phyloP scores from a whole-genome alignment of 2,888 invertebrate genomes.

The Drosophila flavopinicola region DNA sequence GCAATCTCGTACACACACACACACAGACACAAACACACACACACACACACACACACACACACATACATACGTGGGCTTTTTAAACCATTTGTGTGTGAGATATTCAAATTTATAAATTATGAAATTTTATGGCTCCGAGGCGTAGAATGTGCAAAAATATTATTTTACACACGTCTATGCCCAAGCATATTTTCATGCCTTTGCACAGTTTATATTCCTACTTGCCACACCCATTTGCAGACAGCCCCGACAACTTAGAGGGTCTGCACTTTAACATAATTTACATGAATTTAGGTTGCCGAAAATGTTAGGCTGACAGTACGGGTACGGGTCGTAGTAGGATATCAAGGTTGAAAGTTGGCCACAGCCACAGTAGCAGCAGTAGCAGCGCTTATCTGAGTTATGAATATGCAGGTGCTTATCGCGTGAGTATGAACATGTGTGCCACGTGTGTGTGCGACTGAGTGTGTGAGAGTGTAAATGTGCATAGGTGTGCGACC shows the following conservation, averaged over 20 bases:
- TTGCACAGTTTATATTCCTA: constrained; percentile 45
- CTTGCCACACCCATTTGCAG: constrained; percentile 25
- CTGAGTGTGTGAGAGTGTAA: background rate
- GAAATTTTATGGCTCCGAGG: constrained; percentile 76
- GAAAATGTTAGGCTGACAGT: constrained; percentile 41
- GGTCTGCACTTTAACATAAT: constrained; percentile 75
- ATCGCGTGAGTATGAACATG: constrained; percentile 49
- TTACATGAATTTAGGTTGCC: constrained; percentile 73
- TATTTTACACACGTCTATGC: constrained; percentile 74
- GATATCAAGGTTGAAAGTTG: constrained; percentile 54
- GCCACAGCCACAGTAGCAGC: constrained; percentile 35
- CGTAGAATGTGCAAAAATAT: constrained; percentile 74
- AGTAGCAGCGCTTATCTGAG: constrained; percentile 64
- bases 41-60: constrained; percentile 4
- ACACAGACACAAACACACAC: constrained; percentile 6
- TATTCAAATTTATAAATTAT: constrained; percentile 80
- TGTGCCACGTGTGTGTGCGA: background rate
- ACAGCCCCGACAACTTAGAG: constrained; percentile 6
- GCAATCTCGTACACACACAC: constrained; percentile 8
- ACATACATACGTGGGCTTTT: background rate
- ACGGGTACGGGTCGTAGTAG: constrained; percentile 6
- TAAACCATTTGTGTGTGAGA: constrained; percentile 38
- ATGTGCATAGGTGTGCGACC: background rate
- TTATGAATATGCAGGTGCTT: constrained; percentile 80
- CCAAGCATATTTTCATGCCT: constrained; percentile 50